Evolutionary conservation across 2,113 vertebrate species (phyloP), one percentile per base, ranked within the genome.

Genomic region (Ciconia maguari): DNA sequence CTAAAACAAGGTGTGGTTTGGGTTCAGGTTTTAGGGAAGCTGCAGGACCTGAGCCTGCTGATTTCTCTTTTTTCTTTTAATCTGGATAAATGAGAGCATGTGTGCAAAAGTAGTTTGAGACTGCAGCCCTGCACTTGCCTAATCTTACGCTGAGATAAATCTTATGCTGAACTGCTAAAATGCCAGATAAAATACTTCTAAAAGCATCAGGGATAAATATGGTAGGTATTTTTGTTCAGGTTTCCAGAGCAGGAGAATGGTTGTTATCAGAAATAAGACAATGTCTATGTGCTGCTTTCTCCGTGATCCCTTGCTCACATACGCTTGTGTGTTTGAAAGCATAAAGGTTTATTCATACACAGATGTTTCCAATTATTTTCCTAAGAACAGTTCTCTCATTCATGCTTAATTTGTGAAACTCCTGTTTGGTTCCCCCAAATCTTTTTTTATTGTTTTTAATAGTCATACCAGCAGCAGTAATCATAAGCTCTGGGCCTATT

Each of bases 331-430:
- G 51, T 58, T 75, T 42, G 80, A 61, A 61, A 78, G 76, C 68
- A 19, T n/a, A 54, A 89, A 81, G 69, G 60, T 92, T 92, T 81
- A 32, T 91, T 84, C 55, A 13, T 27, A 44, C 26, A 26, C 93
- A 95, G 91, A 83, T 96, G 95, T 83, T 96, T n/a, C 51, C 64
- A 75, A 38, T 95, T 84, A 38, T 89, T 92, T 81, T 58, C 69
- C 76, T 29, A 13, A 55, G 61, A 94, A 82, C 84, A 16, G 38
- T 79, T 78, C 64, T 81, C 72, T 61, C 14, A 18, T 90, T 96
- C 88, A 61, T 16, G 42, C 61, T 68, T 81, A 30, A 44, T 87
- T 84, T 71, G 76, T 58, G 72, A 68, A 88, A 68, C 87, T 69
- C 76, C 76, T 48, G 46, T 49, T 89, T 29, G 7, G 0, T 21